A percentile compares a stretch with the other conserved stretches of the same genome.
Conservation (phyloP, 53 echinoderm and acorn worm genomes). For the Antedon mediterranea region DNA sequence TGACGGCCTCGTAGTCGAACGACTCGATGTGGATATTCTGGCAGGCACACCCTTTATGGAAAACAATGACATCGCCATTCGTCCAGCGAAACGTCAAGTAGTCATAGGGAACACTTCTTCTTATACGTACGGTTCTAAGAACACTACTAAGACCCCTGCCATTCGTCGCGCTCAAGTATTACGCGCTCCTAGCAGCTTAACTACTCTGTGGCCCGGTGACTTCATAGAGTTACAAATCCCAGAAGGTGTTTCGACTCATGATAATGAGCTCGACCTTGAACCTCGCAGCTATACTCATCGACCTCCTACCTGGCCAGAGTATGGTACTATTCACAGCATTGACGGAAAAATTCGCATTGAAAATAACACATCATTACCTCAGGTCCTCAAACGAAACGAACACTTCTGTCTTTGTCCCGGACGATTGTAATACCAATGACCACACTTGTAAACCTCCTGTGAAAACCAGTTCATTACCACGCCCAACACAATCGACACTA, state of each 20-base stretch:
- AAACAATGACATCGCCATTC: neutral
- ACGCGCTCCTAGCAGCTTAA: neutral
- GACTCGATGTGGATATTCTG: neutral
- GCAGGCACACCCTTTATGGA: constrained; percentile 2
- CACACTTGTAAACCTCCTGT: too few species aligned
- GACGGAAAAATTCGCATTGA: neutral
- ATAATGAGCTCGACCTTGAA: neutral
- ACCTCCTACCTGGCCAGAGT: too few species aligned
- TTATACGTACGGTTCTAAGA: neutral
- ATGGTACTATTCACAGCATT: neutral
- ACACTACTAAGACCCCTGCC: neutral
- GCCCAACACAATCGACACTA: neutral
- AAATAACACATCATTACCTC: neutral
- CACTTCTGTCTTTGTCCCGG: neutral
- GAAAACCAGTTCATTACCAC: too few species aligned
- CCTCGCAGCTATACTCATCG: too few species aligned
- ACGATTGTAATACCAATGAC: neutral
- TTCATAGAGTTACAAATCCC: too few species aligned
- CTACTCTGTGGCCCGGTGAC: too few species aligned
- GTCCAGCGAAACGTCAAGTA: neutral
- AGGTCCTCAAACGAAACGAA: neutral
- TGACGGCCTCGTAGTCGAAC: neutral
- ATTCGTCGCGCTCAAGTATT: neutral
- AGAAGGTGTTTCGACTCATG: too few species aligned
- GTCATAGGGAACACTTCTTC: neutral